Conservation (phyloP, 1,140 invertebrate species). For the Leguminivora glycinivorella region DNA sequence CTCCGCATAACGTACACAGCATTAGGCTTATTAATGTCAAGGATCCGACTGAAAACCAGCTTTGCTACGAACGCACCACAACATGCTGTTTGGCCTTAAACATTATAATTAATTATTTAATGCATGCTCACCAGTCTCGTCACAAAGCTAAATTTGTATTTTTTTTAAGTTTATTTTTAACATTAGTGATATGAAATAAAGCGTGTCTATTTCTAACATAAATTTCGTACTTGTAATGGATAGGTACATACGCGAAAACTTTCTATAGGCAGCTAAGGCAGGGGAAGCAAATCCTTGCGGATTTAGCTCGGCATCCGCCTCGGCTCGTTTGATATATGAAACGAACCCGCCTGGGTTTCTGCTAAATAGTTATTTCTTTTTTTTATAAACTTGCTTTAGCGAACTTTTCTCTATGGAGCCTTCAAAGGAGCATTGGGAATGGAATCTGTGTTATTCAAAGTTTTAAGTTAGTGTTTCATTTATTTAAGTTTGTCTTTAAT, state of each 20-base stretch:
- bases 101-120: too few species aligned
- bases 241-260: conserved; percentile 31
- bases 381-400: conserved; percentile 24
- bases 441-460: neutral
- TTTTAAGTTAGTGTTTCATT: neutral
- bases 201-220: neutral
- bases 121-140: too few species aligned
- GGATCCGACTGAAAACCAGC: too few species aligned
- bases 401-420: conserved; percentile 14
- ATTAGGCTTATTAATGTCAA: too few species aligned
- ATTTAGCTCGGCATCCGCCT: conserved; percentile 31
- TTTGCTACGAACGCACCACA: too few species aligned
- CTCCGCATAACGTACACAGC: too few species aligned
- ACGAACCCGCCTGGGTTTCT: conserved; percentile 14
- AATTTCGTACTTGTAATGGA: conserved; percentile 1
- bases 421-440: conserved; percentile 14
- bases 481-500: neutral
- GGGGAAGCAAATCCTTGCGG: conserved; percentile 34
- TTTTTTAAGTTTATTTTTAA: too few species aligned
- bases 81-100: too few species aligned
- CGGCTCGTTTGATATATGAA: conserved; percentile 25
- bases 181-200: neutral
- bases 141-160: too few species aligned
- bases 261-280: conserved; percentile 32
- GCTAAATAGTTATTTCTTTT: neutral